phyloP scores from a whole-genome alignment of 2,797 vertebrate species.

The Acanthornis magna region DNA sequence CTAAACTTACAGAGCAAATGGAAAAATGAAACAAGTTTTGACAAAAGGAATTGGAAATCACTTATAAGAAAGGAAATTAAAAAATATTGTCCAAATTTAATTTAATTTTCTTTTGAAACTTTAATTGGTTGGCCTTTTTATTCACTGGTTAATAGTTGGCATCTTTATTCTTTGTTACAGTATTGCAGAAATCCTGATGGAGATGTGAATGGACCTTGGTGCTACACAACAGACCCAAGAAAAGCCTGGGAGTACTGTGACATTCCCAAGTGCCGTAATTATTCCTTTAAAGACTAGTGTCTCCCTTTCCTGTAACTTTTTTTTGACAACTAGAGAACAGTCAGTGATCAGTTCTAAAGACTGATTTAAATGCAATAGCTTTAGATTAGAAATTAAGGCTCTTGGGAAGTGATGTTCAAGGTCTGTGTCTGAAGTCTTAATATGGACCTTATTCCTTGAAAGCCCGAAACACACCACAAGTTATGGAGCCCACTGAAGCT shows the following conservation, averaged over 20 bases:
- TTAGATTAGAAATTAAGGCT: neutral
- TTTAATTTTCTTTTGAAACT: neutral
- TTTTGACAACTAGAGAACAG: neutral
- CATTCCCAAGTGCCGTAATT: conserved; percentile 86
- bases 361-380: neutral
- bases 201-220: conserved; percentile 92
- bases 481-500: neutral
- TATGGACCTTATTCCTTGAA: neutral
- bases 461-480: neutral
- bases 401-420: neutral
- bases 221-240: conserved; percentile 84
- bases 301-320: neutral
- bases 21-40: neutral
- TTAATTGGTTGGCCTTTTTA: neutral
- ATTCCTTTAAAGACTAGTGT: conserved; percentile 29
- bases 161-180: conserved; percentile 64
- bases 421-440: neutral
- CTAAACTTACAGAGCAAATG: neutral
- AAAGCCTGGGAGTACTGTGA: conserved; percentile 93
- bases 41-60: neutral
- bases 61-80: neutral
- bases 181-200: conserved; percentile 92
- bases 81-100: neutral
- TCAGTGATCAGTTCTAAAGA: neutral
- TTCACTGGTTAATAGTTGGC: neutral